phyloP scores from a whole-genome alignment of 2,888 invertebrate genomes.

The Arge pagana region DNA sequence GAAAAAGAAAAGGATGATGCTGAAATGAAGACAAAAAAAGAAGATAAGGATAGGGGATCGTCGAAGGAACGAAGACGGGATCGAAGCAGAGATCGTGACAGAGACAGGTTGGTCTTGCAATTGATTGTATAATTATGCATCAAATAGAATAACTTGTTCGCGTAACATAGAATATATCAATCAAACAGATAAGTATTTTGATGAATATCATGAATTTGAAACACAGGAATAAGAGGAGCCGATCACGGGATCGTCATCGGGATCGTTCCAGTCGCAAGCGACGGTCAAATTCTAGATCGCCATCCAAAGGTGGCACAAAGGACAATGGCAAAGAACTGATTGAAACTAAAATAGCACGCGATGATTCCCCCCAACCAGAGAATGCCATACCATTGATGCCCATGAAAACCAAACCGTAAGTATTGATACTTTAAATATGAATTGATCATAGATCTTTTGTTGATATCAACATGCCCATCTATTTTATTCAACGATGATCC shows the following conservation, averaged over 20 bases:
- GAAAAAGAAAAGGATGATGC: slow-evolving; percentile 57
- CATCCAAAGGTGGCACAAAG: slow-evolving; percentile 47
- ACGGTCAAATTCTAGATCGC: slow-evolving; percentile 50
- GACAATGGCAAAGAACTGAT: slow-evolving; percentile 49
- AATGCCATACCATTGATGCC: slow-evolving; percentile 54
- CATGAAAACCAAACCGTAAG: slow-evolving; percentile 56
- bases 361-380: slow-evolving; percentile 53
- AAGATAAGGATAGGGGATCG: slow-evolving; percentile 52
- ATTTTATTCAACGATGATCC: slow-evolving; percentile 7
- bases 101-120: slow-evolving; percentile 50
- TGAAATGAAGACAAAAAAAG: slow-evolving; percentile 50
- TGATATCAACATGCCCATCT: neutral
- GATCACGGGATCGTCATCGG: slow-evolving; percentile 56
- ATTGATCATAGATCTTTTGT: slow-evolving; percentile 29
- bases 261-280: slow-evolving; percentile 53
- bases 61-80: slow-evolving; percentile 56
- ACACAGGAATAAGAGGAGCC: slow-evolving; percentile 54
- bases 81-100: slow-evolving; percentile 54
- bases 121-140: neutral
- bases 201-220: slow-evolving; percentile 6
- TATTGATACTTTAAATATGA: slow-evolving; percentile 29
- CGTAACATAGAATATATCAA: slow-evolving; percentile 2
- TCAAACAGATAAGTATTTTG: slow-evolving; percentile 11
- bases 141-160: slow-evolving; percentile 5
- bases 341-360: slow-evolving; percentile 48